Evolutionary conservation across 2,113 vertebrate species (phyloP), one percentile per base, ranked within the genome.

Genomic region (Xiphophorus couchianus): DNA sequence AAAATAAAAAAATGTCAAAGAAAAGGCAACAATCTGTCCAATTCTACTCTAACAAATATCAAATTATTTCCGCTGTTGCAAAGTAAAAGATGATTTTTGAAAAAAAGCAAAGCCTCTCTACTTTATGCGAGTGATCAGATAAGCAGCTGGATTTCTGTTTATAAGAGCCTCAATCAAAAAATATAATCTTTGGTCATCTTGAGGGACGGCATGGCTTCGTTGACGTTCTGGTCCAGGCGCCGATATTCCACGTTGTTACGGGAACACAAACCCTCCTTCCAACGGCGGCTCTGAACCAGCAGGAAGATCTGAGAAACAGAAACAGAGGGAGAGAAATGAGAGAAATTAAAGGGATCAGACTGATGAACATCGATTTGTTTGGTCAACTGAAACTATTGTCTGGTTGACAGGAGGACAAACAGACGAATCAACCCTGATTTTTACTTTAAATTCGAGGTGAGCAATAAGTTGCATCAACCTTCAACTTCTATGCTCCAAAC

Each of bases 131-230:
- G 28, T 19, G 28, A 27, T 30, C 71, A 37, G 70, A 62, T 11
- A 48, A 8, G 11, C 35, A 58, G 69, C 13, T 12, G 31, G 44
- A 33, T 37, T 1, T 66, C 78, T 35, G 25, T 88, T 66, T 22
- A 30, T 37, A 30, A 5, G 60, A 29, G 25, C 1, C 4, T 0
- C 0, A 88, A 91, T 97, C 91, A 99, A 85, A 98, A 98, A 25
- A 98, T 93, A 37, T 99, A 99, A 92, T 98, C 96, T 25, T 95
- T 96, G 67, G 98, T 97, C 89, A 97, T 97, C 87, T 98, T 99
- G 74, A 99, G 94, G 71, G 98, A 99, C 73, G 98, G 97, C 98
- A 99, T 99, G 1, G 97, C 98, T 71, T 99, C 97, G 0, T 95
- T 95, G 66, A 99, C 96, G 22, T 99, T 99, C 78, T 98, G 97